A percentile compares a stretch with the other conserved stretches of the same genome.
Evolutionary conservation across 2,888 invertebrate species (phyloP).

Genomic region (Muschampia plurimacula): DNA sequence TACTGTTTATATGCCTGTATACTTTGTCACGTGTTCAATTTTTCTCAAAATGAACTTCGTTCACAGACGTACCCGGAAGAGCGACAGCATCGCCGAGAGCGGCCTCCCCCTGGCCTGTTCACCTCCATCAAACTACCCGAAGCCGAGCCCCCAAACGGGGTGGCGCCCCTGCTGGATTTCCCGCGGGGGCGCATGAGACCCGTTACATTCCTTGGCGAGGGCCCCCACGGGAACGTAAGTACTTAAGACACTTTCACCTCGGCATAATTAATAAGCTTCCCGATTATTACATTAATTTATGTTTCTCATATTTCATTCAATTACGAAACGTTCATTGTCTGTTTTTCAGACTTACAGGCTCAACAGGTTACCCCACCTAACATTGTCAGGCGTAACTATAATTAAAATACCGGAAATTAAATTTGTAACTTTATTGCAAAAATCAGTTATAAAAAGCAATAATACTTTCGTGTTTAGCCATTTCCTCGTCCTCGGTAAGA

Average conservation of each 20-base stretch:
- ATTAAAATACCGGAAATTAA: background rate
- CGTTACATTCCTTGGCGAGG: conserved; percentile 94
- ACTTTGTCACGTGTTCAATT: background rate
- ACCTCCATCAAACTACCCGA: conserved; percentile 91
- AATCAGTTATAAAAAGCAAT: conserved; percentile 25
- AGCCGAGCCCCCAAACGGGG: conserved; percentile 88
- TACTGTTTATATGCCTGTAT: no score
- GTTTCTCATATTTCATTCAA: conserved; percentile 6
- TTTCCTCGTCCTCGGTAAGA: conserved; percentile 26
- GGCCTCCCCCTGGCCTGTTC: conserved; percentile 89
- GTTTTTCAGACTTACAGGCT: background rate
- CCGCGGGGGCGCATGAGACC: conserved; percentile 93
- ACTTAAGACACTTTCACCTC: conserved; percentile 34
- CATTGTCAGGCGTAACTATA: background rate
- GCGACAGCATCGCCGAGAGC: conserved; percentile 83
- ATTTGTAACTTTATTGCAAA: background rate
- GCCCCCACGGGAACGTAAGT: conserved; percentile 94
- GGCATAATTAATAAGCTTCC: conserved; percentile 9
- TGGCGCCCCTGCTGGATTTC: conserved; percentile 90
- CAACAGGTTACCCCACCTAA: background rate
- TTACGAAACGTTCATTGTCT: background rate
- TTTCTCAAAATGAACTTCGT: conserved; percentile 40
- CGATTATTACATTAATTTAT: conserved; percentile 1
- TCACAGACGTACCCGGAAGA: conserved; percentile 78
- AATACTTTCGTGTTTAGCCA: conserved; percentile 30